Percentiles rank a stretch among this genome's conserved stretches.
Evolutionary conservation across 2,797 vertebrate species (phyloP).

Genomic region (Bovichtus variegatus): DNA sequence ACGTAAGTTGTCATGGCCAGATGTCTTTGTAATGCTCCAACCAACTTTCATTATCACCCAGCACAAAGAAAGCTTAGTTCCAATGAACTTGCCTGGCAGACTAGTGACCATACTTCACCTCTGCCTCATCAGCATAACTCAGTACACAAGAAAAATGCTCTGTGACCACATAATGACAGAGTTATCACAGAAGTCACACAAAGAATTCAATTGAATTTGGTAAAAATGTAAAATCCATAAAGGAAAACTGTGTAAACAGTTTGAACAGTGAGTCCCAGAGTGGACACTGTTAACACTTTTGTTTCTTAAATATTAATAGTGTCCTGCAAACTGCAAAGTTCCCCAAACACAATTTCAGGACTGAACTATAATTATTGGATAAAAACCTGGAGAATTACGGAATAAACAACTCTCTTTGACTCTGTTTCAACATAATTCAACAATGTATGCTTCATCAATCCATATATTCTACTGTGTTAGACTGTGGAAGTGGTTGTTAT

Average conservation of each 20-base stretch:
- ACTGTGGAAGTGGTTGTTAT: neutral
- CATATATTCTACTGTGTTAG: neutral
- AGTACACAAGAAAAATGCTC: slow-evolving; percentile 21
- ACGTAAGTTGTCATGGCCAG: slow-evolving; percentile 56
- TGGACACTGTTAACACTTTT: neutral
- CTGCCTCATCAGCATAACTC: slow-evolving; percentile 30
- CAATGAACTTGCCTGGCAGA: slow-evolving; percentile 42
- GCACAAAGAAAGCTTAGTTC: slow-evolving; percentile 64
- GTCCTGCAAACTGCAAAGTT: neutral
- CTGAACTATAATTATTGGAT: neutral
- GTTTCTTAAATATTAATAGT: neutral
- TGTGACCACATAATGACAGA: slow-evolving; percentile 22
- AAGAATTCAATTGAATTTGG: slow-evolving; percentile 6
- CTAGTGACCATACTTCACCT: slow-evolving; percentile 41
- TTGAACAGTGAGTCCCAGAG: neutral
- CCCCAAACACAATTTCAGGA: neutral
- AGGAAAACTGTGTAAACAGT: neutral
- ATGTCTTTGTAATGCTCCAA: slow-evolving; percentile 44
- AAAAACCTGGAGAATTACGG: neutral
- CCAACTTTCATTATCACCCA: slow-evolving; percentile 47
- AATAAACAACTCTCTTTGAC: neutral
- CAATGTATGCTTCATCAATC: neutral
- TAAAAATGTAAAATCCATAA: neutral
- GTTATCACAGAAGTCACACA: neutral
- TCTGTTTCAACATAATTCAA: neutral